Percentiles rank a stretch among this genome's conserved stretches.
These are phyloP conservation scores for Hippasteria phrygiana DNA, from an alignment of 53 echinoderm and acorn worm genomes.

Conservation along the genomic window DNA sequence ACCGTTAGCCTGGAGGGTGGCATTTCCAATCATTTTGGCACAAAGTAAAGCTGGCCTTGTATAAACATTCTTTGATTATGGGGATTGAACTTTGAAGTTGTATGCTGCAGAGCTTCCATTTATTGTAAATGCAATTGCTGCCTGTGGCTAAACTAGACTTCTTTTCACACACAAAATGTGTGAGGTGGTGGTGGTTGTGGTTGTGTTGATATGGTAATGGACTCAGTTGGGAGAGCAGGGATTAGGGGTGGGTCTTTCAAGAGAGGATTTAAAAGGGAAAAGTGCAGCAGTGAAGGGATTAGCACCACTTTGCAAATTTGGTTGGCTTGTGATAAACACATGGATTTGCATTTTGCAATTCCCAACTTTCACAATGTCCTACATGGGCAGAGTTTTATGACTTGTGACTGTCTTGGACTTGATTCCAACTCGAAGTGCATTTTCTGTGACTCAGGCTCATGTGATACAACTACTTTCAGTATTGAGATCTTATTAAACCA, in stretches of 20 bases:
- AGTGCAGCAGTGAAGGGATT: neutral
- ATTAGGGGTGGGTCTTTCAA: neutral
- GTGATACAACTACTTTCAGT: no score
- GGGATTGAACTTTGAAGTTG: neutral
- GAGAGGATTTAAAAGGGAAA: neutral
- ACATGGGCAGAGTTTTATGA: no score
- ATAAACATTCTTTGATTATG: neutral
- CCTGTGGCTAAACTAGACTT: neutral
- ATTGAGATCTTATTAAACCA: no score
- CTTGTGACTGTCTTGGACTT: no score
- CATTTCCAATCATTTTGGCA: neutral
- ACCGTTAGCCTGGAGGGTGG: neutral
- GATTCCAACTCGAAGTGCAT: no score
- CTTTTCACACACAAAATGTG: neutral
- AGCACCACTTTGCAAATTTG: no score
- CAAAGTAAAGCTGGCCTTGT: neutral
- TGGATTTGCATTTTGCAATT: no score
- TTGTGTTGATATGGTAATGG: conserved; percentile 6
- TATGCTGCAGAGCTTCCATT: neutral
- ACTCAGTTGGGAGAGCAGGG: neutral
- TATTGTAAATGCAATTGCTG: neutral
- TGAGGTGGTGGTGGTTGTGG: no score
- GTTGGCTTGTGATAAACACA: no score
- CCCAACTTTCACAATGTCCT: no score
- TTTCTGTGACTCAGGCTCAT: no score